Evolutionary conservation across 2,113 vertebrate species (phyloP).

Genomic region (Varanus komodoensis): DNA sequence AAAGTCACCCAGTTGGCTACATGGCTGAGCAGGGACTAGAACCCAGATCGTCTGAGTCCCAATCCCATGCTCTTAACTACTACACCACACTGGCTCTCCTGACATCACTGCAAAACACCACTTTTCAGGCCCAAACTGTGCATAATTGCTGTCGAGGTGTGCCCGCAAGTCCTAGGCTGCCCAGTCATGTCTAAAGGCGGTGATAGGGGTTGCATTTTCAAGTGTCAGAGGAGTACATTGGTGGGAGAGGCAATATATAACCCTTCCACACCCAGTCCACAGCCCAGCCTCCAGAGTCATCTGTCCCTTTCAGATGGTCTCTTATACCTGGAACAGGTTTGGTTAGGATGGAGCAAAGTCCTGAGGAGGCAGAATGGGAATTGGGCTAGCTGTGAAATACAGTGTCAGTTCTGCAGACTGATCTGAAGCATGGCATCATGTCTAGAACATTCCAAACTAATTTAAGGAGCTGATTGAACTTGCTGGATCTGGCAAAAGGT

Average conservation of each 20-base stretch:
- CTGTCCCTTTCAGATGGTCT: not conserved
- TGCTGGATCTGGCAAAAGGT: slow-evolving; percentile 15
- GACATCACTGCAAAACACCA: not conserved
- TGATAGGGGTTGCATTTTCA: not conserved
- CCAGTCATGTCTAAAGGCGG: not conserved
- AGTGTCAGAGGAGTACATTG: no score
- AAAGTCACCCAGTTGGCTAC: no score
- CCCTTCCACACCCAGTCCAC: not conserved
- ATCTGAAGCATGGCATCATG: not conserved
- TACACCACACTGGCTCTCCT: no score
- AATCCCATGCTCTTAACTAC: no score
- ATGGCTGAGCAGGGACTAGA: no score
- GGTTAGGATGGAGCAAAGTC: not conserved
- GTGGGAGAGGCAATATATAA: no score
- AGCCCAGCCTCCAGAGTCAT: not conserved
- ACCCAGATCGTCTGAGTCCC: no score
- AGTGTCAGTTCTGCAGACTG: not conserved
- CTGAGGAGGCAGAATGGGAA: not conserved
- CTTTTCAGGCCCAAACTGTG: not conserved
- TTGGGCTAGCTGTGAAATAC: not conserved
- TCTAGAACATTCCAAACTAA: slow-evolving; percentile 44
- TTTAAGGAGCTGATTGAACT: slow-evolving; percentile 57
- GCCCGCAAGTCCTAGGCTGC: not conserved
- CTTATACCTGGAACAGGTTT: not conserved
- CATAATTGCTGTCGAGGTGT: not conserved